Base-by-base conservation (phyloP, 2,797 vertebrate species). In the Pipistrellus kuhlii region DNA sequence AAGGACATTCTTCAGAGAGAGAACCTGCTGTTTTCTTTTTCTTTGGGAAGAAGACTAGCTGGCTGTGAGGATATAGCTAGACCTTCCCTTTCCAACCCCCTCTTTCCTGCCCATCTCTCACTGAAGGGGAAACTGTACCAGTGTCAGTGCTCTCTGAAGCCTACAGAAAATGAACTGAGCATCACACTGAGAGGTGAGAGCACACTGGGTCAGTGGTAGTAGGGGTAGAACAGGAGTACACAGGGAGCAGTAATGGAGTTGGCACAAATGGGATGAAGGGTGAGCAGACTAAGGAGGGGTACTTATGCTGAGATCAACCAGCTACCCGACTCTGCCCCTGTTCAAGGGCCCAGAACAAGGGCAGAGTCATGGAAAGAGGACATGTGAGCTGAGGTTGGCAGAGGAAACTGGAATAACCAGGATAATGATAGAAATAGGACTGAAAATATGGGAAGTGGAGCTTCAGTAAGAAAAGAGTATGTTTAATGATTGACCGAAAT, bases 41-140 rank as follows among this genome's bases (percentile, higher is more conserved):
- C 93, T 88, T 78, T 71, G 35, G 77, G 82, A 90, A 87, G 48
- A 59, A 93, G 81, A 64, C 21, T 18, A 83, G 41, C 23, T 13
- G 12, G 30, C 78, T 81, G 85, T 71, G 64, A 85, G 41, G 11
- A 77, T 85, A 76, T 66, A 96, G 18, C 8, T 23, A 90, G 21
- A 68, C 2, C 8, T 25, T 14, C 46, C 55, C 57, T 92, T 51
- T 80, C 30, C 18, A 44, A 55, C 12, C 23, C 6, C 0, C 6
- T 72, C 41, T 68, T 53, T 38, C 30, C 18, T 12, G 55, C 7
- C 7, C 11, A 85, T 17, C 30, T 85, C 51, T 76, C 10, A 32
- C 5, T 30, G 35, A 88, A 17, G 82, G 48, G 30, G 88, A 23
- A 64, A 20, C 8, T 23, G 27, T 3, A 51, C 27, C 38, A 13